A percentile compares a stretch with the other conserved stretches of the same genome.
These are phyloP conservation scores for Phymanthus crucifer DNA, from an alignment of 92 coral and sea anemone species.

Conservation along the genomic window DNA sequence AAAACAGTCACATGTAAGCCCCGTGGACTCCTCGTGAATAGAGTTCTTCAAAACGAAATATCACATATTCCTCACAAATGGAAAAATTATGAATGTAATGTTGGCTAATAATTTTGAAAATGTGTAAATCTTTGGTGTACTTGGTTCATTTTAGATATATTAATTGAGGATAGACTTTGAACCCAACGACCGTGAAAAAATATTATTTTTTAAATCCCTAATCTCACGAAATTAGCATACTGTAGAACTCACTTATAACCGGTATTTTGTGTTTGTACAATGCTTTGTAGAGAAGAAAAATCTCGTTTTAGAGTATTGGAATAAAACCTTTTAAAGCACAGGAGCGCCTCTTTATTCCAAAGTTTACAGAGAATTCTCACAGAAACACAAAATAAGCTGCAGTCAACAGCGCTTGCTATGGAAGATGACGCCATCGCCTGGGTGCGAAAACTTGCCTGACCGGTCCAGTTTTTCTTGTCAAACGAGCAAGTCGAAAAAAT, in stretches of 20 bases:
- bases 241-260: background rate
- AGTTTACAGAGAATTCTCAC: background rate
- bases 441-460: conserved; percentile 70
- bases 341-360: background rate
- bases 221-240: background rate
- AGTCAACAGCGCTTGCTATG: background rate
- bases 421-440: conserved; percentile 23
- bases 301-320: background rate
- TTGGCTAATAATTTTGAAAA: background rate
- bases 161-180: background rate
- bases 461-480: conserved; percentile 59
- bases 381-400: background rate
- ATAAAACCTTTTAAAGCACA: background rate
- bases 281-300: background rate
- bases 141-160: too few relatives aligned
- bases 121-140: too few relatives aligned
- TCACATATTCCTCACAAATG: too few relatives aligned
- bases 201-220: background rate
- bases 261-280: background rate
- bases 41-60: too few relatives aligned
- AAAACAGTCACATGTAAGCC: too few relatives aligned
- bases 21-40: too few relatives aligned
- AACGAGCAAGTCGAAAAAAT: conserved; percentile 18
- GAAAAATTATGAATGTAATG: too few relatives aligned
- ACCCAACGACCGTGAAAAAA: background rate